These are phyloP conservation scores for Saccopteryx bilineata DNA, from an alignment of 2,113 vertebrate genomes.

Conservation along the genomic window DNA sequence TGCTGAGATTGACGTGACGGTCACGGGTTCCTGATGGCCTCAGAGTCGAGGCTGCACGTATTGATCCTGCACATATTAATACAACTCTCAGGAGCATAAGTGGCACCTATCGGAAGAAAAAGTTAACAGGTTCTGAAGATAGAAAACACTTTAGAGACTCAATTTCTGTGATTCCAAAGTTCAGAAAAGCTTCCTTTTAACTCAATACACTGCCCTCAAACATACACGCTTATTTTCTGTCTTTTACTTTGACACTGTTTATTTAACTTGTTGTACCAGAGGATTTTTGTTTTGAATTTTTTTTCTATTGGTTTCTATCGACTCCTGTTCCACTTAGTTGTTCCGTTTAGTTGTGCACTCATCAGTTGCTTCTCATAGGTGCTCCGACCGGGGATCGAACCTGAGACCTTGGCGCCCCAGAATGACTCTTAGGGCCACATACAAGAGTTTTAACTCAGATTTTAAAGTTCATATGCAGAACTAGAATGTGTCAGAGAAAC, in stretches of 20 bases:
- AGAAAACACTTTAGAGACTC: neutral
- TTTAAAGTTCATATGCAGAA: constrained; percentile 26
- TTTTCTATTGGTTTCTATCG: too few species aligned
- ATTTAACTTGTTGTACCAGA: constrained; percentile 43
- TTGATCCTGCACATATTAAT: constrained; percentile 31
- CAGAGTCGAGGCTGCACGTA: neutral
- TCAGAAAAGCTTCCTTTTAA: constrained; percentile 35
- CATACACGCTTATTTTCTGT: neutral
- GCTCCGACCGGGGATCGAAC: too few species aligned
- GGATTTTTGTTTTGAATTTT: too few species aligned
- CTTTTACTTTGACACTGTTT: constrained; percentile 45
- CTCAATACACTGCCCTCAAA: constrained; percentile 31
- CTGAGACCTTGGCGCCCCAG: too few species aligned
- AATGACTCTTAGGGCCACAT: neutral
- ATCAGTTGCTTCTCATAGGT: too few species aligned
- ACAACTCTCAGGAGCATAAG: neutral
- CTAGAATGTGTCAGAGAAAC: constrained; percentile 38
- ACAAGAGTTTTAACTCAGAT: constrained; percentile 18
- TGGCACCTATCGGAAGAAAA: neutral
- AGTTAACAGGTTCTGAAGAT: constrained; percentile 8
- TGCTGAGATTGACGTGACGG: neutral
- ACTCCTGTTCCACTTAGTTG: too few species aligned
- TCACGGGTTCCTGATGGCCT: neutral
- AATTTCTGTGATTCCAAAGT: constrained; percentile 42
- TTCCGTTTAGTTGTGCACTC: too few species aligned